Base-by-base conservation (phyloP, 2,797 vertebrate species). In the Microctenopoma steveboyesi region DNA sequence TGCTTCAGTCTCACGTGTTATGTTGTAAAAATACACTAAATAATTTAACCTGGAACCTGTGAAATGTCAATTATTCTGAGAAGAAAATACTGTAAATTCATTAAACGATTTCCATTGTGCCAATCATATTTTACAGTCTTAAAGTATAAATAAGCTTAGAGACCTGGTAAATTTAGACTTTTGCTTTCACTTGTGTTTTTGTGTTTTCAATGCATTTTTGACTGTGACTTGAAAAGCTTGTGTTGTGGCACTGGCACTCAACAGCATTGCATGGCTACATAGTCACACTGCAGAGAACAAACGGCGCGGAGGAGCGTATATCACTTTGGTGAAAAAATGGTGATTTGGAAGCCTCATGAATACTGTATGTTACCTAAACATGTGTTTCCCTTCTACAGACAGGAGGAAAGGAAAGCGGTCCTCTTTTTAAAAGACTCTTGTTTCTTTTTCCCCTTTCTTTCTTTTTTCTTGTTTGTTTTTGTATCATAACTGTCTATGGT, bases 401-500 rank as follows among this genome's bases (percentile, higher is more conserved):
- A 89, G 91, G 92, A 90, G 91, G 93, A 91, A 89, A 92, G 93
- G 33, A 92, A 92, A 88, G 91, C 86, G 78, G 76, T 86, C 90
- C 92, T 86, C 82, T 90, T 90, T 90, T 84, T 78, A 76, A 88
- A 81, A 86, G 79, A 89, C 76, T 84, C 76, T 84, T 74, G 72
- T 85, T 84, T 60, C 77, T 82, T 81, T 73, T 64, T 78, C 82
- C 73, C 82, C 65, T 53, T 74, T 87, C 83, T 74, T 75, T 86
- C 86, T 94, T 94, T 92, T 81, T 89, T 95, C 91, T 94, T 94
- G 92, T 95, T 95, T 95, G 94, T 91, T 91, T 95, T 94, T 96
- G 95, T 96, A 95, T 95, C 95, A 95, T 96, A 96, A 93, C 92
- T 93, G 94, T 95, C 93, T 94, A 93, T 95, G 92, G 89, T 96